Percentiles rank a stretch among this genome's conserved stretches.
Evolutionary conservation across 2,888 invertebrate species (phyloP).

Genomic region (Drosophila demipolita): DNA sequence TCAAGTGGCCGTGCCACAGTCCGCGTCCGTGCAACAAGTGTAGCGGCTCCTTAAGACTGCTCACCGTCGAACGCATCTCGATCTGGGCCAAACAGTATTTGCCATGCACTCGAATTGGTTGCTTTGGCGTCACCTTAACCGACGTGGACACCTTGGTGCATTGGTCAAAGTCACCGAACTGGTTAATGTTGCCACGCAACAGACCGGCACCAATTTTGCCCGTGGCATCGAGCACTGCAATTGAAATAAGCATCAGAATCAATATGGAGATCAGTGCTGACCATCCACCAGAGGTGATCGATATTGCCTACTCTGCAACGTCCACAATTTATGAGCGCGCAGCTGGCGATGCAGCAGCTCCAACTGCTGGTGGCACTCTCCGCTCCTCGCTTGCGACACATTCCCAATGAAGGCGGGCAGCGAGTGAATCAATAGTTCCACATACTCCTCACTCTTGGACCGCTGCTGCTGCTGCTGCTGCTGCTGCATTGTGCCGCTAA

Average conservation of each 20-base stretch:
- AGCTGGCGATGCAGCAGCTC: conserved; percentile 88
- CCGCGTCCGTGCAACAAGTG: conserved; percentile 88
- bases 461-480: conserved; percentile 10
- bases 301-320: conserved; percentile 88
- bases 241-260: conserved; percentile 16
- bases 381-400: conserved; percentile 88
- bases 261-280: conserved; percentile 1
- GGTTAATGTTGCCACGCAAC: conserved; percentile 89
- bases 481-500: conserved; percentile 6
- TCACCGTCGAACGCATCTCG: conserved; percentile 87
- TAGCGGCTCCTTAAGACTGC: conserved; percentile 88
- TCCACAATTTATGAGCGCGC: conserved; percentile 89
- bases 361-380: conserved; percentile 89
- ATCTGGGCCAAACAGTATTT: conserved; percentile 89
- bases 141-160: conserved; percentile 87
- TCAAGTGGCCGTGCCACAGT: conserved; percentile 88
- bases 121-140: conserved; percentile 87
- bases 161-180: conserved; percentile 90
- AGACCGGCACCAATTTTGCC: conserved; percentile 90
- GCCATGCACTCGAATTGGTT: conserved; percentile 88
- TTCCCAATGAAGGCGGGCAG: conserved; percentile 90
- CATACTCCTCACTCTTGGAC: conserved; percentile 37
- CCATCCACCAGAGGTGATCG: conserved; percentile 7
- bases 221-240: conserved; percentile 89
- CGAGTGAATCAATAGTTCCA: conserved; percentile 87